These are phyloP conservation scores for Pelodiscus sinensis DNA, from an alignment of 2,113 vertebrate genomes.

Conservation along the genomic window DNA sequence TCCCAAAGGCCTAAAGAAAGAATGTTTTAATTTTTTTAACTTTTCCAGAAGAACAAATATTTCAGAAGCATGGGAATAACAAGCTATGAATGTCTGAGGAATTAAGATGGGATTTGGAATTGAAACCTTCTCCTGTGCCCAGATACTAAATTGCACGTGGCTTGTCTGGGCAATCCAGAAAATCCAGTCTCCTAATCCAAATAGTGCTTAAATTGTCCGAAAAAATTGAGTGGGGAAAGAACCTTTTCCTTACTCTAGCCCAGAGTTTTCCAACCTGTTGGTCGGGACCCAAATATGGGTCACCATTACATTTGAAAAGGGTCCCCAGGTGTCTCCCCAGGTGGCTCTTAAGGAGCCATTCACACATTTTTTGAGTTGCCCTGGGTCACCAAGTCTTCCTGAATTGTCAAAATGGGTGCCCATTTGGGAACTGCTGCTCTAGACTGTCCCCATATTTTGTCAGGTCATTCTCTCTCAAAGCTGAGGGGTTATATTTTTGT, in stretches of 20 bases:
- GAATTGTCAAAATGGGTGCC: too few species aligned
- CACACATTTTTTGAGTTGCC: too few species aligned
- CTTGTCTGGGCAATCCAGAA: slow-evolving; percentile 37
- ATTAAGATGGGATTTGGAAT: slow-evolving; percentile 54
- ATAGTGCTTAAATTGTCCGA: slow-evolving; percentile 34
- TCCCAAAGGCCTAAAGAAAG: not conserved
- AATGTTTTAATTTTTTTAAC: not conserved
- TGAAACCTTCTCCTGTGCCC: slow-evolving; percentile 28
- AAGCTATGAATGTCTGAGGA: slow-evolving; percentile 21
- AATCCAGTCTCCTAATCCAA: slow-evolving; percentile 56
- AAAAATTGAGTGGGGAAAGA: slow-evolving; percentile 47
- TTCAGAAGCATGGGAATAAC: not conserved
- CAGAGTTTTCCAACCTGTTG: too few species aligned
- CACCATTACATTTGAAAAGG: too few species aligned
- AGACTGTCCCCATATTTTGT: not conserved
- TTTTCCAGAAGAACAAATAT: not conserved
- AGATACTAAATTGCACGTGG: slow-evolving; percentile 39
- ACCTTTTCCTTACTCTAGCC: slow-evolving; percentile 2
- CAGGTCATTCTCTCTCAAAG: not conserved
- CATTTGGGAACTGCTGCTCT: too few species aligned
- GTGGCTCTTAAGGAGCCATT: too few species aligned
- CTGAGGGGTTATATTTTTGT: slow-evolving; percentile 24
- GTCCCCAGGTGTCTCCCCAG: too few species aligned
- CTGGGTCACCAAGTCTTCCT: too few species aligned
- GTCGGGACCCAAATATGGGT: too few species aligned